Evolutionary conservation across 2,113 vertebrate genomes (phyloP).

Genomic region (Laticauda laticaudata): DNA sequence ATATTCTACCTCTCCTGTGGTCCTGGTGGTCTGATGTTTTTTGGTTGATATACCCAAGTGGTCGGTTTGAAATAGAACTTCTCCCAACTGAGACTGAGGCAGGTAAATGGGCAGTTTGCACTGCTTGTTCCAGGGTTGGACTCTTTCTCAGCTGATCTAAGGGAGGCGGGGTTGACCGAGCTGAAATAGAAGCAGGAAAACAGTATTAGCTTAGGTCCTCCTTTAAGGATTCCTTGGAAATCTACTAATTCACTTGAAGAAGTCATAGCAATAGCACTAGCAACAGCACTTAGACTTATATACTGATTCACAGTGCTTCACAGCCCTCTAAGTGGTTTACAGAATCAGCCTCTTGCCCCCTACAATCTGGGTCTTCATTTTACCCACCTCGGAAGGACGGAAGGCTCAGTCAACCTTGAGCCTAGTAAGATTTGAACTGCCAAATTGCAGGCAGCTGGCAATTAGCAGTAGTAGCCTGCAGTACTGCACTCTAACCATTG

Average conservation of each 20-base stretch:
- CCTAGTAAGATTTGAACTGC: too few species aligned
- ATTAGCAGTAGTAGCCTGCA: too few species aligned
- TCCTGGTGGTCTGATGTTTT: constrained; percentile 85
- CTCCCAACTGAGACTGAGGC: constrained; percentile 78
- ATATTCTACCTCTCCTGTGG: constrained; percentile 82
- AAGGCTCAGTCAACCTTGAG: too few species aligned
- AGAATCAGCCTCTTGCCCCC: too few species aligned
- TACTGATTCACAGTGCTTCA: too few species aligned
- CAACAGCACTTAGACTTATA: too few species aligned
- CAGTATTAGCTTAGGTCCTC: neutral
- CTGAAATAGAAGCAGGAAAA: constrained; percentile 66
- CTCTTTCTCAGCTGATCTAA: constrained; percentile 82
- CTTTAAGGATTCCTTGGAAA: constrained; percentile 43
- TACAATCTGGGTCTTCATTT: too few species aligned
- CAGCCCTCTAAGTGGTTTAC: too few species aligned
- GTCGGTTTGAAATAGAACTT: constrained; percentile 74
- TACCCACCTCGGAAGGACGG: too few species aligned
- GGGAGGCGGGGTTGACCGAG: constrained; percentile 83
- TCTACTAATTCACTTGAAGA: constrained; percentile 24
- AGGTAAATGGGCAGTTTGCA: constrained; percentile 75
- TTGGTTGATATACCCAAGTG: constrained; percentile 75
- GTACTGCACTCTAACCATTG: too few species aligned
- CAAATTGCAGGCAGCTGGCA: too few species aligned
- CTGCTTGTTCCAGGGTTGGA: constrained; percentile 80
- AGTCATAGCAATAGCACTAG: neutral